Conservation (phyloP, 2,797 vertebrate species). For the Sandelia bainsii region DNA sequence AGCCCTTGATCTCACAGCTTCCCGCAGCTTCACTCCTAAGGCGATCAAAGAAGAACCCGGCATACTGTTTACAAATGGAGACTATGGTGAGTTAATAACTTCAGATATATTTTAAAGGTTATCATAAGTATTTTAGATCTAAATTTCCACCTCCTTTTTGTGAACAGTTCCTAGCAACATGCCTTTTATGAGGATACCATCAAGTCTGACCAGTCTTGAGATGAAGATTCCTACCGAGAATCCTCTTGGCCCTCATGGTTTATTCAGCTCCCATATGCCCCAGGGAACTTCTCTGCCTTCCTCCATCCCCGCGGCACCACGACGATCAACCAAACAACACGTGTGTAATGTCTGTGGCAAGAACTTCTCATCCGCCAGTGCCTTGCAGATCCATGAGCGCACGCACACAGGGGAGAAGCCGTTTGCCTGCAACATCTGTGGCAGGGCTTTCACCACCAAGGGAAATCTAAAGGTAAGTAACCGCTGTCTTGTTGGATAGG, state of each 20-base stretch:
- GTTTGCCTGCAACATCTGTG: constrained; percentile 95
- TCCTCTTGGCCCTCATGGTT: constrained; percentile 79
- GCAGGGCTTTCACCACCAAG: constrained; percentile 97
- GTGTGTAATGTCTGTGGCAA: constrained; percentile 92
- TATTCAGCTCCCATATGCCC: constrained; percentile 86
- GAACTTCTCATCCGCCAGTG: constrained; percentile 98
- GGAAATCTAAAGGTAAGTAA: constrained; percentile 94
- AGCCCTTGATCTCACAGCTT: constrained; percentile 92
- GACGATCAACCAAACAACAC: constrained; percentile 93
- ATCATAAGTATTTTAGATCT: neutral
- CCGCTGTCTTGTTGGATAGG: neutral
- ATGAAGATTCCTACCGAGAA: constrained; percentile 89
- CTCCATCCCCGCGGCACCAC: constrained; percentile 81
- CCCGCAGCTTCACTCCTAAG: constrained; percentile 85
- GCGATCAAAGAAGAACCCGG: constrained; percentile 89
- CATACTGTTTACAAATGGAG: constrained; percentile 84
- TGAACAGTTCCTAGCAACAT: constrained; percentile 85
- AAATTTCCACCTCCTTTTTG: constrained; percentile 9
- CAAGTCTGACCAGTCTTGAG: constrained; percentile 92
- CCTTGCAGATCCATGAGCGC: constrained; percentile 97
- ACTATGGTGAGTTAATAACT: constrained; percentile 82
- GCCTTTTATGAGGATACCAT: constrained; percentile 88
- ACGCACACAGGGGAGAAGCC: constrained; percentile 99
- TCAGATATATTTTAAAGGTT: neutral
- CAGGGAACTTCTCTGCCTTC: constrained; percentile 85